These are phyloP conservation scores for Anneissia japonica DNA, from an alignment of 35 echinoderm and acorn worm species.

Conservation along the genomic window DNA sequence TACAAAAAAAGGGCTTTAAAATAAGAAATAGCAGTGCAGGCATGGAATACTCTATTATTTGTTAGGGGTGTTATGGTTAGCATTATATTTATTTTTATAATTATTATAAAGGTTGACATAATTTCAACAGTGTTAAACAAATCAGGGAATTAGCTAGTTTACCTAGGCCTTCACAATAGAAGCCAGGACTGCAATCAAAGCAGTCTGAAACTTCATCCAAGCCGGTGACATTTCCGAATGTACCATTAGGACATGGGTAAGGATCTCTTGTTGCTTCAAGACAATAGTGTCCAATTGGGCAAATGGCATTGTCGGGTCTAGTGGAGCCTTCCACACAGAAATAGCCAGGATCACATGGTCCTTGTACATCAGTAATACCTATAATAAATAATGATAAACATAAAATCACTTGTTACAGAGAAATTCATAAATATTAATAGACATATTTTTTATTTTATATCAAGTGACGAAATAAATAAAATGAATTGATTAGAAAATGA, in stretches of 20 bases:
- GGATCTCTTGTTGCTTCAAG: conserved; percentile 62
- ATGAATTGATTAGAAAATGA: no score
- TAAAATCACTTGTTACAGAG: no score
- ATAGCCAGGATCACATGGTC: conserved; percentile 66
- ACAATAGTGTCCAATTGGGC: conserved; percentile 82
- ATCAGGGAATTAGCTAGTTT: neutral
- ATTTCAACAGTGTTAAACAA: neutral
- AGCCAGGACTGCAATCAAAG: conserved; percentile 70
- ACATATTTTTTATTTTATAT: no score
- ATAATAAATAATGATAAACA: no score
- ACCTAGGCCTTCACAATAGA: conserved; percentile 84
- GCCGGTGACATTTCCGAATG: conserved; percentile 86
- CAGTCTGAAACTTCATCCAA: conserved; percentile 44
- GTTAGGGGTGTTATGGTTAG: neutral
- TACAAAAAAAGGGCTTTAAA: no score
- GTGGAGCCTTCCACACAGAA: conserved; percentile 80
- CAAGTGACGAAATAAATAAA: no score
- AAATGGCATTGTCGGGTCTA: conserved; percentile 62
- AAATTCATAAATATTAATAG: no score
- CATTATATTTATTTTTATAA: neutral
- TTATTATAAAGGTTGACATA: no score
- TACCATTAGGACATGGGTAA: conserved; percentile 76
- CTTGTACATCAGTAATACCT: conserved; percentile 64
- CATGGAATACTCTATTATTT: no score
- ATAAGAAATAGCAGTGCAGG: no score